Percentiles rank a stretch among this genome's conserved stretches.
phyloP scores from a whole-genome alignment of 2,888 invertebrate species.

The Metopia argyrocephala region DNA sequence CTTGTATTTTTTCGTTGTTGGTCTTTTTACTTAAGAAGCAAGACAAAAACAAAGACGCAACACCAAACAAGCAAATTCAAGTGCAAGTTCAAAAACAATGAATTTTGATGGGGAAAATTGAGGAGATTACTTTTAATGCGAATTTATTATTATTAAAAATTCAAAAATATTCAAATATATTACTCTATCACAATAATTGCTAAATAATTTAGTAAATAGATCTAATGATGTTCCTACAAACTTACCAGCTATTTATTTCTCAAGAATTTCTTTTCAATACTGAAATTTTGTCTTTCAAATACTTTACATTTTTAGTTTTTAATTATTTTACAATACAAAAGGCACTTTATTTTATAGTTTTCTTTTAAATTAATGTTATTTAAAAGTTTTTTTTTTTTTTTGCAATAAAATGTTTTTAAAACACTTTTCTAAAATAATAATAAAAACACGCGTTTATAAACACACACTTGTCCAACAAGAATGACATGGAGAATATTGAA shows the following conservation, averaged over 20 bases:
- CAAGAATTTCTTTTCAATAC: not conserved
- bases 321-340: not conserved
- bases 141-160: no score
- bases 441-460: conserved; percentile 34
- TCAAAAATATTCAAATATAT: no score
- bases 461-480: conserved; percentile 38
- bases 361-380: not conserved
- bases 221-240: not conserved
- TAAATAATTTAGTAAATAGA: not conserved
- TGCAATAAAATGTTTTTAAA: not conserved
- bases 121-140: no score
- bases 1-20: conserved; percentile 2
- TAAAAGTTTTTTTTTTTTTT: conserved; percentile 9
- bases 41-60: not conserved
- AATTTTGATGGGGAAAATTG: not conserved
- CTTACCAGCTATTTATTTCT: not conserved
- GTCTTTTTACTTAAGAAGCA: not conserved
- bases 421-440: not conserved
- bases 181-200: no score
- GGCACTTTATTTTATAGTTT: conserved; percentile 37
- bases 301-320: not conserved
- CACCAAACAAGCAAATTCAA: conserved; percentile 41
- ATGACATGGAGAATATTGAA: conserved; percentile 37
- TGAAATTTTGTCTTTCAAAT: not conserved
- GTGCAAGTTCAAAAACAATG: conserved; percentile 53